Base-by-base conservation (phyloP, 2,888 invertebrate species). In the Drosophila tripunctata region DNA sequence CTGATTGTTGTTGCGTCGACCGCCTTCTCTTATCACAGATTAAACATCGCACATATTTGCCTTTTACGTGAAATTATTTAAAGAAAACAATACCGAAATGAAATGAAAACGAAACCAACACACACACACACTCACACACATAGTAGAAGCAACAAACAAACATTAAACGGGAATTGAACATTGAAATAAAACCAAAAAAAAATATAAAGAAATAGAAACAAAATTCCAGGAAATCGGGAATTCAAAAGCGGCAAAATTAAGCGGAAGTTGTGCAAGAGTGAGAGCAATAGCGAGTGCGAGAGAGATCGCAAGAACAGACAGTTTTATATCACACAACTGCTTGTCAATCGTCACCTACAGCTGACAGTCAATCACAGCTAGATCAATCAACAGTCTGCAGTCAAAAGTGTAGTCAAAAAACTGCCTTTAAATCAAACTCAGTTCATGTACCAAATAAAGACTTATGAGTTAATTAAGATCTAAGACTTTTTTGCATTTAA, bases 61-160 rank as follows among this genome's bases (percentile, higher is more conserved):
- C 74, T 84, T 69, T 72, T 79, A 82, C 82, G 82, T 82, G 82
- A 85, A 82, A 85, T 82, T 85, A 84, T 85, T 82, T 82, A 72
- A 82, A 78, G 75, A 82, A 68, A 81, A 67, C 66, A 73, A 83
- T 77, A 74, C 73, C 61, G 33, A 63, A 61, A 72, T 57, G 58
- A 67, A 73, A 73, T 57, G 58, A 67, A 73, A 73, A 73, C 44
- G 58, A 75, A 73, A 73, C 62, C 61, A 72, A 33, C 55, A 33
- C 51, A 36, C 24, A 21, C 27, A 22, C 63, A 64, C 45, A 24
- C 41, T n/a, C 14, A 44, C 58, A 21, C 22, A 50, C 44, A 22
- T 30, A 7, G 27, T 30, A 8, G 17, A 40, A 65, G 67, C 67
- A 74, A 79, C 71, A 84, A 81, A 81, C 82, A 82, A 84, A 84